phyloP scores from a whole-genome alignment of 2,888 invertebrate genomes.

The Drosophila diplacantha region DNA sequence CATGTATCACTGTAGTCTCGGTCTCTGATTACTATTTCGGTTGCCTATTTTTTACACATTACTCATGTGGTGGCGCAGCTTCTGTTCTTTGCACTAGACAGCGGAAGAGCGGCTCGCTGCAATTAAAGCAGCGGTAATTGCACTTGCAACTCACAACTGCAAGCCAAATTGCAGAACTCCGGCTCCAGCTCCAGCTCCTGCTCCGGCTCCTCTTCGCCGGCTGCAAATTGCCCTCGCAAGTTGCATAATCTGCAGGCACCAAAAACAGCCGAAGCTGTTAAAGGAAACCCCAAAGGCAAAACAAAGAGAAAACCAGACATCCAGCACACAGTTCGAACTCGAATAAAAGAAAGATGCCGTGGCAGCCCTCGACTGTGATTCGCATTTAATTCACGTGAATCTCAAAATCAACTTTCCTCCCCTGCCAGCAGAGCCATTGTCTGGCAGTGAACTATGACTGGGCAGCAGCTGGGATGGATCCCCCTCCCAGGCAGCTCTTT shows the following conservation, averaged over 20 bases:
- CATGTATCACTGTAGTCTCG: conserved; percentile 21
- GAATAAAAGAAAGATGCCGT: conserved; percentile 38
- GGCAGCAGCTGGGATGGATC: conserved; percentile 49
- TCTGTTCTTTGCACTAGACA: conserved; percentile 53
- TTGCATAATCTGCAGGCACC: conserved; percentile 54
- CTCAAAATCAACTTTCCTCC: conserved; percentile 59
- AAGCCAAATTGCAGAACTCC: conserved; percentile 54
- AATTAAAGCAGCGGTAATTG: conserved; percentile 56
- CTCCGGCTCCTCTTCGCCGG: conserved; percentile 22
- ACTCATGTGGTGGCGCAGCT: conserved; percentile 14
- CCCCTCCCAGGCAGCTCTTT: conserved; percentile 33
- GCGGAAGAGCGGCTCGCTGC: conserved; percentile 60
- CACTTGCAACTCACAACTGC: conserved; percentile 46
- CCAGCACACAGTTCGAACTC: conserved; percentile 27
- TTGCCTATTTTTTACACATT: conserved; percentile 1
- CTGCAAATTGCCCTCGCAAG: conserved; percentile 55
- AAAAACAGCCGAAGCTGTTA: conserved; percentile 29
- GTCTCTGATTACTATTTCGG: conserved; percentile 5
- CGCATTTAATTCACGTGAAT: conserved; percentile 74
- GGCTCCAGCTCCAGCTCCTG: conserved; percentile 2
- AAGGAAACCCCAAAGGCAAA: conserved; percentile 30
- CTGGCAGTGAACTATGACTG: conserved; percentile 68
- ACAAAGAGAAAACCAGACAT: conserved; percentile 39
- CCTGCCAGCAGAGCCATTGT: conserved; percentile 37
- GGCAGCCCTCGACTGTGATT: conserved; percentile 49